A percentile compares a stretch with the other conserved stretches of the same genome.
Conservation (phyloP, 1,140 invertebrate species). For the Cydia amplana region DNA sequence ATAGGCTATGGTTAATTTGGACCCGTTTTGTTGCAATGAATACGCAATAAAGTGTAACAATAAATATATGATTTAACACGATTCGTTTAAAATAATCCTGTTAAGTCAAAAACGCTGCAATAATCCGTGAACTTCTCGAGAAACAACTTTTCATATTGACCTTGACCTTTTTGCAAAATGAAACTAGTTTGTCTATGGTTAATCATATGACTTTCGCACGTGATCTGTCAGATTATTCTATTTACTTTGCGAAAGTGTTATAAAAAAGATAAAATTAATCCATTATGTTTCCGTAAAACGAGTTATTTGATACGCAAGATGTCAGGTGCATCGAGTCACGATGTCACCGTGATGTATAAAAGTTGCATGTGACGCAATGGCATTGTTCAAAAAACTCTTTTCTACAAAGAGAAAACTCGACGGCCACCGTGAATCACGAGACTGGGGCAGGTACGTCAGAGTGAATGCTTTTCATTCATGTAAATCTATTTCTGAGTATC, state of each 20-base stretch:
- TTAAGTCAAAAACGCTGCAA: too few relatives aligned
- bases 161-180: slow-evolving; percentile 57
- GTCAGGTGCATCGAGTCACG: slow-evolving; percentile 44
- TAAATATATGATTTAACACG: not conserved
- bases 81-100: not conserved
- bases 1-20: not conserved
- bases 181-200: slow-evolving; percentile 59
- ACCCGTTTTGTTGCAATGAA: not conserved
- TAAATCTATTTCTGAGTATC: slow-evolving; percentile 55
- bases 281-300: slow-evolving; percentile 24
- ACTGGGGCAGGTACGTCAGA: slow-evolving; percentile 71
- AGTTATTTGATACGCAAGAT: slow-evolving; percentile 42
- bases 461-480: slow-evolving; percentile 52
- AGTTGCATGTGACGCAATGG: slow-evolving; percentile 66
- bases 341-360: slow-evolving; percentile 50
- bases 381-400: slow-evolving; percentile 73
- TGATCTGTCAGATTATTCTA: slow-evolving; percentile 68
- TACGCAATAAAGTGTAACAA: not conserved
- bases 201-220: slow-evolving; percentile 75
- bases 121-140: not conserved
- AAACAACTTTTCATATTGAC: slow-evolving; percentile 39
- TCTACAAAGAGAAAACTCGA: slow-evolving; percentile 73
- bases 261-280: slow-evolving; percentile 33
- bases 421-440: slow-evolving; percentile 63
- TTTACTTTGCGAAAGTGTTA: slow-evolving; percentile 48